Evolutionary conservation across 2,797 vertebrate species (phyloP), one percentile per base, ranked within the genome.

Genomic region (Linurgus olivaceus): DNA sequence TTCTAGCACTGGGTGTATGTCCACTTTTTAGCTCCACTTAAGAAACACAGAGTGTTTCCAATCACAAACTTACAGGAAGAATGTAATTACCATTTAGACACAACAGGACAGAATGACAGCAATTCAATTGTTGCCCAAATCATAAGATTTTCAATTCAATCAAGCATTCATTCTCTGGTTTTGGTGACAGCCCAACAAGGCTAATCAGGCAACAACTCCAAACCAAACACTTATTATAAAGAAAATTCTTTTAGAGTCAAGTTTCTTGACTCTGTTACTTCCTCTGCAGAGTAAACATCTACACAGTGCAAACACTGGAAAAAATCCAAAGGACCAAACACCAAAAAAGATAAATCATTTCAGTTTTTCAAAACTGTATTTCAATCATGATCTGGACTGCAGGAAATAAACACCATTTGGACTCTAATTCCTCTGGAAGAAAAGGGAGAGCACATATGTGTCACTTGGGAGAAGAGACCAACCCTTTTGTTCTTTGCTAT

Each of bases 401-500:
- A 28, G 24, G 11, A 6, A 77, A 6, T 71, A 67, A 38, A 44
- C 6, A 11, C 24, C 2, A 40, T 7, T 77, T 59, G 42, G 48
- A 40, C 8, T 35, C 37, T 2, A 15, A 10, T 6, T 72, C 45
- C 67, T 80, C 12, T 37, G 42, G 47, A 47, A 45, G 40, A 66
- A 74, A 76, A 35, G 17, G 12, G 5, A 19, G 10, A 18, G 13
- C 28, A 40, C 75, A 52, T 17, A 47, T 20, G 10, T 28, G 38
- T 47, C 26, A 28, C 23, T 17, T 24, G 25, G 21, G 65, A 89
- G 29, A 40, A 57, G 38, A 70, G 21, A 58, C 14, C 57, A 83
- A 19, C 5, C 10, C 14, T 0, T 0, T 5, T 76, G 20, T 26
- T 57, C 44, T 63, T 13, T 51, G 24, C 37, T 51, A 0, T 14